A percentile compares a stretch with the other conserved stretches of the same genome.
Conservation (phyloP, 2,797 vertebrate genomes). For the Lutjanus campechanus region DNA sequence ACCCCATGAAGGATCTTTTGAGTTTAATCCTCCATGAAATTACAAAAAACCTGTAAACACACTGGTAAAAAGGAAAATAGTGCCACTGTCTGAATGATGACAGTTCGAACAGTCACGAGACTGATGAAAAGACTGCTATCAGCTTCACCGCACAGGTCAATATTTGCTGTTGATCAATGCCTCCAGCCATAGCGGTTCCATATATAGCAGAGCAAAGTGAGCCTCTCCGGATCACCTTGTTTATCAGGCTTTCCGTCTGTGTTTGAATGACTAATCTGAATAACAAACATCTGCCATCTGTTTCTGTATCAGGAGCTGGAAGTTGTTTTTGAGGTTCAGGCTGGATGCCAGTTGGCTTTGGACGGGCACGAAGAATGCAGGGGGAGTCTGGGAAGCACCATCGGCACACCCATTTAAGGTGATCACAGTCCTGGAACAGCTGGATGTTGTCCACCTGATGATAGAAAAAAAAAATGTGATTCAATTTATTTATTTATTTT, state of each 20-base stretch:
- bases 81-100: constrained; percentile 1
- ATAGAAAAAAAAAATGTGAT: neutral
- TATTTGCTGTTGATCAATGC: constrained; percentile 37
- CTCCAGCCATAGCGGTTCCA: constrained; percentile 12
- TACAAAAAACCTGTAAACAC: too few relatives aligned
- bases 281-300: constrained; percentile 59
- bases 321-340: constrained; percentile 59
- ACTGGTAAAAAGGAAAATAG: neutral
- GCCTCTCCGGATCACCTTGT: constrained; percentile 24
- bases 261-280: constrained; percentile 56
- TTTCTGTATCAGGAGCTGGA: constrained; percentile 49
- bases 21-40: neutral
- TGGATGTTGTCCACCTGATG: constrained; percentile 33
- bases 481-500: constrained; percentile 2
- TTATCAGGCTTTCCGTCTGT: constrained; percentile 32
- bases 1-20: neutral
- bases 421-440: constrained; percentile 36
- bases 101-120: neutral
- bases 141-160: constrained; percentile 1
- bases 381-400: constrained; percentile 45
- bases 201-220: neutral
- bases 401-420: constrained; percentile 42
- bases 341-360: constrained; percentile 63
- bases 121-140: neutral
- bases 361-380: constrained; percentile 59